Evolutionary conservation across 2,797 vertebrate genomes (phyloP), one percentile per base, ranked within the genome.

Genomic region (Syndactyla subalaris): DNA sequence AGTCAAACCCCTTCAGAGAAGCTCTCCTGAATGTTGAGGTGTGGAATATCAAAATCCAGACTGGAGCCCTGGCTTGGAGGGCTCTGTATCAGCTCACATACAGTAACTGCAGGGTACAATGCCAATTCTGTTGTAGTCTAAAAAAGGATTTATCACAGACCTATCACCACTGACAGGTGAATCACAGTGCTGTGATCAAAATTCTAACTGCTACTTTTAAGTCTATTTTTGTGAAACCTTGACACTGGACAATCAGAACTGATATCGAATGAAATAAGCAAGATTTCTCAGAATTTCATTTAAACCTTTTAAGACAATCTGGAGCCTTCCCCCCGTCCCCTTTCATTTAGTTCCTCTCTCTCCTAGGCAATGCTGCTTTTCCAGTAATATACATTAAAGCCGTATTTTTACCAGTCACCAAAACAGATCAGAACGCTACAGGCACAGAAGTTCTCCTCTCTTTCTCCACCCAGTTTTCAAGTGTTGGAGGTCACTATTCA

Each of bases 321-420:
- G n/a, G 2, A 2, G 26, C 22, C 51, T 27, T 36, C 1, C 0
- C 10, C 3, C 1, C 1, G 23, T 20, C 5, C 9, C 49, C 18
- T 32, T 26, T 39, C n/a, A 45, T 24, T 51, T 30, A 67, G 36
- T 45, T 83, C 36, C 46, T 55, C n/a, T 62, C 61, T 85, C 52
- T 78, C 52, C 54, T 16, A 49, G 22, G 38, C 13, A 71, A 8
- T 36, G 16, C 30, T 84, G 45, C 16, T 58, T 82, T 82, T 59
- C 26, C 15, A 26, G 46, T 62, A 89, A 32, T 10, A 59, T 0
- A 27, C n/a, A 74, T 48, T 85, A 61, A 59, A 36, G 13, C 36
- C 82, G 5, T 67, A n/a, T 30, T 43, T 54, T 85, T 68, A 54
- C 27, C 27, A 58, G 46, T 16, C 43, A 81, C 9, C 36, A 30